Evolutionary conservation across 2,888 invertebrate species (phyloP), one percentile per base, ranked within the genome.

Genomic region (Coleophora flavipennella): DNA sequence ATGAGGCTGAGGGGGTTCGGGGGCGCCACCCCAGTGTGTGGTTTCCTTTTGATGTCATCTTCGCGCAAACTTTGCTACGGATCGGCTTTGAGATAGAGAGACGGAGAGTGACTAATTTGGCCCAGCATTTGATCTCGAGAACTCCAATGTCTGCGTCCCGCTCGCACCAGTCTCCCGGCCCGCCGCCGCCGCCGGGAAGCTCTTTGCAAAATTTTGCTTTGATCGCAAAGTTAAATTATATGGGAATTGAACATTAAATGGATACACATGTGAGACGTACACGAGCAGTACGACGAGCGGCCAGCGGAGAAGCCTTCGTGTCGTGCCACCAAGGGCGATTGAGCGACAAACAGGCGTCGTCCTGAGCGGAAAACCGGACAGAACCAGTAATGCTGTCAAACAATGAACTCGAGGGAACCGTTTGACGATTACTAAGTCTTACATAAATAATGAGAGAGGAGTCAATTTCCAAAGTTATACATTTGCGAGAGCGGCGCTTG

Each of bases 81-180:
- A 84, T 84, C 84, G 84, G 84, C 84, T 84, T 84, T 84, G 84
- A 84, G 84, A 84, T 84, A 84, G 83, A 84, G 84, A 84, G 80
- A 80, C 83, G 80, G 83, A 81, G 84, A 84, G 84, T 83, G 83
- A 84, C 84, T 83, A 84, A 84, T 84, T 84, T 83, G 81, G 83
- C 84, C 84, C 80, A 83, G 80, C 84, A 84, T 84, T 84, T 83
- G 84, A 84, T 83, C 83, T 83, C 80, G 71, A 72, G 67, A 74
- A 75, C 78, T 77, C 70, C 72, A 64, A 67, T 70, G 72, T 62
- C 62, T 63, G 67, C 68, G 72, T 79, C 84, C 66, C 75, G 55
- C 80, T 79, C 80, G 68, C 80, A 65, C 80, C 65, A 72, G 62
- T 69, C 68, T 57, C 64, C 64, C 59, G 59, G 53, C 55, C 60